These are phyloP conservation scores for Siniperca knerii DNA, from an alignment of 2,113 vertebrate genomes.

Conservation along the genomic window DNA sequence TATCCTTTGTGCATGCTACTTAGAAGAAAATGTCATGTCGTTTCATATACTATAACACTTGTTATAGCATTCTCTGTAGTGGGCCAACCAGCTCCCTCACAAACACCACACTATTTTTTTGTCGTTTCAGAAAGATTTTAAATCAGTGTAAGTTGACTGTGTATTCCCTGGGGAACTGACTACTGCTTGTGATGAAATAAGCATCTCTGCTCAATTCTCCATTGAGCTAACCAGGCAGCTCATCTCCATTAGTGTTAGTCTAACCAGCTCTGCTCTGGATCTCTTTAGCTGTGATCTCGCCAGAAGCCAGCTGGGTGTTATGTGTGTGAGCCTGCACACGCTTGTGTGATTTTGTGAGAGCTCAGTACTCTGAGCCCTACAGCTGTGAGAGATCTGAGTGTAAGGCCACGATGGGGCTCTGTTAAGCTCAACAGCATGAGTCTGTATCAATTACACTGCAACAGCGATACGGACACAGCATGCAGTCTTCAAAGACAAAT, in stretches of 20 bases:
- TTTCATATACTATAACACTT: slow-evolving; percentile 47
- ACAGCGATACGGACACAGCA: slow-evolving; percentile 77
- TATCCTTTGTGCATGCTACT: slow-evolving; percentile 60
- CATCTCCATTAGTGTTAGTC: slow-evolving; percentile 81
- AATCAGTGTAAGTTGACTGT: slow-evolving; percentile 63
- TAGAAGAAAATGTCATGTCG: slow-evolving; percentile 54
- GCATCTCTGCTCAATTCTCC: slow-evolving; percentile 78
- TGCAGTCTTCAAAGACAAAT: slow-evolving; percentile 80
- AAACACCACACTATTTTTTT: slow-evolving; percentile 24
- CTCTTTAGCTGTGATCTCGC: slow-evolving; percentile 77
- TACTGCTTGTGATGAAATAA: slow-evolving; percentile 77
- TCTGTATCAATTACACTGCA: slow-evolving; percentile 81
- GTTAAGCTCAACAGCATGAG: slow-evolving; percentile 80
- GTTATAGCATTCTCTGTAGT: slow-evolving; percentile 48
- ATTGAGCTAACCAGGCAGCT: slow-evolving; percentile 81
- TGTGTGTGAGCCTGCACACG: slow-evolving; percentile 47
- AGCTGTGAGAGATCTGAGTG: slow-evolving; percentile 81
- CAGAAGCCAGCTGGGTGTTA: slow-evolving; percentile 73
- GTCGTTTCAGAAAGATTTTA: slow-evolving; percentile 59
- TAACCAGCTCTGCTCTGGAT: slow-evolving; percentile 77
- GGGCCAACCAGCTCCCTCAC: slow-evolving; percentile 33
- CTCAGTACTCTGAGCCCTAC: slow-evolving; percentile 74
- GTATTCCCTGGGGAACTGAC: slow-evolving; percentile 51
- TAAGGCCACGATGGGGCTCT: slow-evolving; percentile 71
- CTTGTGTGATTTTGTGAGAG: slow-evolving; percentile 71